Percentiles rank a stretch among this genome's conserved stretches.
These are phyloP conservation scores for Drosophila tanythrix DNA, from an alignment of 2,888 invertebrate genomes.

Conservation along the genomic window DNA sequence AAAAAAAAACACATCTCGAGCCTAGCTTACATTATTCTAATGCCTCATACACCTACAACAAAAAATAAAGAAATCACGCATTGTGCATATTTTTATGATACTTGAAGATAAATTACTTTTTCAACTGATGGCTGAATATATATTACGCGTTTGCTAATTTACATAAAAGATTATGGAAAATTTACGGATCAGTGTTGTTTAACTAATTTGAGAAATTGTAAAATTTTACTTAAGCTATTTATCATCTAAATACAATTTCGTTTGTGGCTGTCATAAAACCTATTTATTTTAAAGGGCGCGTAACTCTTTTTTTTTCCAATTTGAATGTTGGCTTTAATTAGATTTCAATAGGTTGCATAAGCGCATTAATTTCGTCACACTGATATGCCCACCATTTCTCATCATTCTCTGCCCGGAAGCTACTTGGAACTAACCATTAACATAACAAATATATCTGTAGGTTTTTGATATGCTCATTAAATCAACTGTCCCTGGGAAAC, in stretches of 20 bases:
- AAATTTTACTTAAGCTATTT: constrained; percentile 25
- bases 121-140: background rate
- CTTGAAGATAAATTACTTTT: background rate
- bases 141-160: background rate
- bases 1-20: constrained; percentile 24
- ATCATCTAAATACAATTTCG: constrained; percentile 28
- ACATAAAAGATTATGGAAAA: constrained; percentile 17
- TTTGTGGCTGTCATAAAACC: constrained; percentile 28
- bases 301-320: constrained; percentile 12
- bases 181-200: background rate
- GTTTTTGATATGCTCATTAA: constrained; percentile 44
- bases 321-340: constrained; percentile 42
- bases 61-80: constrained; percentile 8
- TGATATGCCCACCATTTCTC: constrained; percentile 37
- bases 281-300: constrained; percentile 37
- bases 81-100: constrained; percentile 7
- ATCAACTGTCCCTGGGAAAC: constrained; percentile 50
- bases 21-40: constrained; percentile 8
- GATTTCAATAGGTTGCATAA: constrained; percentile 57
- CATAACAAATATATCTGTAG: constrained; percentile 19
- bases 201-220: constrained; percentile 14
- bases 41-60: constrained; percentile 3
- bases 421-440: constrained; percentile 30
- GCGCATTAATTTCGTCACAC: constrained; percentile 57
- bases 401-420: constrained; percentile 59